These are phyloP conservation scores for Hydrocynus forskahlii DNA, from an alignment of 2,797 vertebrate genomes.

Conservation along the genomic window DNA sequence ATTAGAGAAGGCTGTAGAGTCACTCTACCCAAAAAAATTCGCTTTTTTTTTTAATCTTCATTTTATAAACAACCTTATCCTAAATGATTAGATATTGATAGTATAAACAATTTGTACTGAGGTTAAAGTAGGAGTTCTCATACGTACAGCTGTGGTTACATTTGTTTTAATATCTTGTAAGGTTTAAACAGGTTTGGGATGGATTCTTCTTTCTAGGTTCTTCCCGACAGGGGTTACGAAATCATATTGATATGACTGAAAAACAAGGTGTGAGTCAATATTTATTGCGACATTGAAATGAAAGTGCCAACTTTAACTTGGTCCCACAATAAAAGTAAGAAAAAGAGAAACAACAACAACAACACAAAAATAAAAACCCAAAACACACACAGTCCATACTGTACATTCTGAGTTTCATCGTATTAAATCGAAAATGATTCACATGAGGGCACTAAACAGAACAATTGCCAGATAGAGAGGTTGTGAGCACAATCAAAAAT, in stretches of 20 bases:
- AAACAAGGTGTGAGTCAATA: constrained; percentile 58
- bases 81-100: constrained; percentile 44
- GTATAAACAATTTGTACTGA: constrained; percentile 49
- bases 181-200: constrained; percentile 58
- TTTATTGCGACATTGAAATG: constrained; percentile 73
- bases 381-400: constrained; percentile 73
- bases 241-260: constrained; percentile 53
- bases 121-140: constrained; percentile 33
- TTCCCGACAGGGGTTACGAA: constrained; percentile 49
- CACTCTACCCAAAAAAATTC: not conserved
- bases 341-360: not conserved
- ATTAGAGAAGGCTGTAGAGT: constrained; percentile 7
- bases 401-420: constrained; percentile 79
- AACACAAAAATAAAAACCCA: constrained; percentile 13
- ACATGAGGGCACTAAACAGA: constrained; percentile 62
- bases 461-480: constrained; percentile 45
- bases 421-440: constrained; percentile 78
- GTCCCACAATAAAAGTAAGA: constrained; percentile 71
- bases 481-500: constrained; percentile 53
- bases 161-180: constrained; percentile 8
- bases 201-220: constrained; percentile 52
- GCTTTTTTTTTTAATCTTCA: constrained; percentile 20
- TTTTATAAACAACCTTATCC: constrained; percentile 38
- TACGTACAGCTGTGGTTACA: constrained; percentile 59
- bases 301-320: constrained; percentile 78